Conservation (phyloP, 2,113 vertebrate genomes). For the Lepisosteus osseus region DNA sequence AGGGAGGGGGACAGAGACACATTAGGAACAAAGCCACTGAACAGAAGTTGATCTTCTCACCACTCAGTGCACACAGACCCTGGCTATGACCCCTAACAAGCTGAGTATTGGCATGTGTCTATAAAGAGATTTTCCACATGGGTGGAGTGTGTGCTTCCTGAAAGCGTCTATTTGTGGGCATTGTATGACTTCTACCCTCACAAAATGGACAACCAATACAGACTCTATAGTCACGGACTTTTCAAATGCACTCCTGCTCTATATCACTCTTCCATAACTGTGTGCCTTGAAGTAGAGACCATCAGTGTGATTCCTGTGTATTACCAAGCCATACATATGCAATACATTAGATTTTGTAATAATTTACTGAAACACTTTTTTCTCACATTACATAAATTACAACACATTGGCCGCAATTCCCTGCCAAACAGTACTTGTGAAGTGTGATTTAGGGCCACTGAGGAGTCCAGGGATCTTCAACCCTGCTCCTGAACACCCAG, state of each 20-base stretch:
- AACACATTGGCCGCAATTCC: too few species aligned
- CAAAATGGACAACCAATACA: neutral
- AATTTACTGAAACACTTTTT: too few species aligned
- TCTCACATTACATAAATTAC: too few species aligned
- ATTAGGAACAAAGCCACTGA: neutral
- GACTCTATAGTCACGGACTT: neutral
- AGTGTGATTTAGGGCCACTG: too few species aligned
- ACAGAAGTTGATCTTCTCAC: neutral
- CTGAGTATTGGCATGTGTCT: neutral
- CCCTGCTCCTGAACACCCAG: too few species aligned
- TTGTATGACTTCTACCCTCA: neutral
- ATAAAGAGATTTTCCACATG: neutral
- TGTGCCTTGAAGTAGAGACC: too few species aligned
- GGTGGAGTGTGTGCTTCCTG: neutral
- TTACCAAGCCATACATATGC: neutral
- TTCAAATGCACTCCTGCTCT: too few species aligned
- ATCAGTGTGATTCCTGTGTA: neutral
- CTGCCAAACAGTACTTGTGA: too few species aligned
- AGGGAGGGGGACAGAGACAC: neutral
- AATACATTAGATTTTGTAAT: neutral
- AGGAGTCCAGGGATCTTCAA: too few species aligned
- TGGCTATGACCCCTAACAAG: neutral
- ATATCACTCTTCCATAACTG: too few species aligned
- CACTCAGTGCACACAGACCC: neutral
- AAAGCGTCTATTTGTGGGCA: conserved; percentile 7